phyloP scores from a whole-genome alignment of 1,140 invertebrate species.

The Atta texana region DNA sequence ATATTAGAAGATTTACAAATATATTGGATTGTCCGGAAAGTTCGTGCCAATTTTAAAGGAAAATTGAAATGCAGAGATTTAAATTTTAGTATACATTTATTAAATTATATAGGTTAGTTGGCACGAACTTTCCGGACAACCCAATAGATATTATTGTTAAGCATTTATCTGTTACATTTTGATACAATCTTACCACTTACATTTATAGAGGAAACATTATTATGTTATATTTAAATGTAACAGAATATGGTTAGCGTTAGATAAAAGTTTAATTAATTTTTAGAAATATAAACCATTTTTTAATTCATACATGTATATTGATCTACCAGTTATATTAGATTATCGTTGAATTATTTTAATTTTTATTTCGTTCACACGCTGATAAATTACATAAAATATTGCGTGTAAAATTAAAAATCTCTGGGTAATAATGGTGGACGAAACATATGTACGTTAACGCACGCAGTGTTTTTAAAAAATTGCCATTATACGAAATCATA shows the following conservation, averaged over 20 bases:
- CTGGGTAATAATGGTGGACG: slow-evolving; percentile 14
- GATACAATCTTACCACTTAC: neutral
- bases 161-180: neutral
- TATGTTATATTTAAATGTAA: neutral
- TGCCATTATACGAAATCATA: slow-evolving; percentile 47
- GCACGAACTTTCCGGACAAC: no score
- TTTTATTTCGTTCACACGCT: slow-evolving; percentile 29
- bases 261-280: slow-evolving; percentile 18
- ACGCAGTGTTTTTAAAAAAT: slow-evolving; percentile 47
- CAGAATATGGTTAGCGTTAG: slow-evolving; percentile 4
- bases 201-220: neutral
- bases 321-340: slow-evolving; percentile 10
- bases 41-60: no score
- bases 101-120: no score
- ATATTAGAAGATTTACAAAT: neutral
- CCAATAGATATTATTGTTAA: slow-evolving; percentile 3
- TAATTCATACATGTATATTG: neutral
- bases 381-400: slow-evolving; percentile 42
- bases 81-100: no score
- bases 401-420: slow-evolving; percentile 54
- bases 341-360: slow-evolving; percentile 31
- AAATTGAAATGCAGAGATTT: neutral
- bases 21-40: no score
- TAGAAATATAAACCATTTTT: slow-evolving; percentile 18
- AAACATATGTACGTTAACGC: neutral